Evolutionary conservation across 1,140 invertebrate genomes (phyloP).

Genomic region (Aphelinus certus): DNA sequence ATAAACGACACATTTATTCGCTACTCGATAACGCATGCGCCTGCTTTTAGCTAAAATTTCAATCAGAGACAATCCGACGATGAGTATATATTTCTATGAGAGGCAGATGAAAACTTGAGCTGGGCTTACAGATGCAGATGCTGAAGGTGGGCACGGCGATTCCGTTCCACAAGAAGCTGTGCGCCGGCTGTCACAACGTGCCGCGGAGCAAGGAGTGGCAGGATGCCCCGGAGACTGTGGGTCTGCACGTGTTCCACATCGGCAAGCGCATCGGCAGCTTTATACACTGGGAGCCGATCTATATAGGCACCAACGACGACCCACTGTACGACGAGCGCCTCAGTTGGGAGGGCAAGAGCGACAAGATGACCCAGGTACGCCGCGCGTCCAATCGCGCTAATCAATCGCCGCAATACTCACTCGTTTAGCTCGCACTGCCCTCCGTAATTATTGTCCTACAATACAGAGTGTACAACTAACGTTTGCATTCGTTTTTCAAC

Average conservation of each 20-base stretch:
- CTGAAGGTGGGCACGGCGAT: slow-evolving; percentile 80
- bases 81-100: too few species aligned
- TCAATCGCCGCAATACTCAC: too few species aligned
- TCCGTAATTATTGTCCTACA: too few species aligned
- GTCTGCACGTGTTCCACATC: slow-evolving; percentile 83
- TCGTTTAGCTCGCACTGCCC: too few species aligned
- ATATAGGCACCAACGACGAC: slow-evolving; percentile 86
- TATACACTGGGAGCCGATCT: slow-evolving; percentile 91
- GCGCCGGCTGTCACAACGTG: slow-evolving; percentile 87
- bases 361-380: slow-evolving; percentile 92
- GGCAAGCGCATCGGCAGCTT: slow-evolving; percentile 83
- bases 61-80: too few species aligned
- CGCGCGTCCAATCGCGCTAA: too few species aligned
- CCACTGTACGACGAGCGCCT: slow-evolving; percentile 89
- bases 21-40: too few species aligned
- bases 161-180: slow-evolving; percentile 91
- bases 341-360: slow-evolving; percentile 89
- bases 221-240: slow-evolving; percentile 72
- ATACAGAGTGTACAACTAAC: too few species aligned
- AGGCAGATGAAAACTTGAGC: too few species aligned
- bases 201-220: slow-evolving; percentile 87
- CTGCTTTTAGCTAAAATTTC: too few species aligned
- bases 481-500: too few species aligned
- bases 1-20: too few species aligned
- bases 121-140: slow-evolving; percentile 71